phyloP scores from a whole-genome alignment of 2,113 vertebrate genomes.

The Chionodraco myersi region DNA sequence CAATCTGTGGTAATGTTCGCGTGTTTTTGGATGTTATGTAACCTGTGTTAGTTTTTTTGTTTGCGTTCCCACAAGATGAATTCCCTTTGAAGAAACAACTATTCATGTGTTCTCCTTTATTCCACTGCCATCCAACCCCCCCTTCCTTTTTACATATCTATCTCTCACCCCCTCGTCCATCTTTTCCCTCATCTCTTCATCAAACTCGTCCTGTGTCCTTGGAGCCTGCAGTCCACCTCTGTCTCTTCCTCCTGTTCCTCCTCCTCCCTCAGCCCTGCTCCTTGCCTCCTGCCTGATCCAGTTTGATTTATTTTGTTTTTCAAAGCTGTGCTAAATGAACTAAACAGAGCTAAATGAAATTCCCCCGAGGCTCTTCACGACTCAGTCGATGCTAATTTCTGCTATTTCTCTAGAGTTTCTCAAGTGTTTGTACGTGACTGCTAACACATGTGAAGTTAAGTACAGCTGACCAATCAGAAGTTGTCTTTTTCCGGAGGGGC shows the following conservation, averaged over 20 bases:
- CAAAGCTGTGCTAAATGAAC: conserved; percentile 38
- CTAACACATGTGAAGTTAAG: not conserved
- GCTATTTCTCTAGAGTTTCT: conserved; percentile 3
- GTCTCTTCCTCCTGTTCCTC: not conserved
- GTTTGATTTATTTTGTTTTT: conserved; percentile 48
- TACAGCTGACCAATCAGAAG: not conserved
- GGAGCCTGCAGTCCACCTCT: not conserved
- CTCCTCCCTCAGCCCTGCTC: not conserved
- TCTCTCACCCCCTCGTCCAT: not conserved
- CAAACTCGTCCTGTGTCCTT: not conserved
- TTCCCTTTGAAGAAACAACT: conserved; percentile 54
- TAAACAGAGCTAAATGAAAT: conserved; percentile 32
- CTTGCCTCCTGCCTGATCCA: conserved; percentile 6
- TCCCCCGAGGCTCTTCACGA: not conserved
- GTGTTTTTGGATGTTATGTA: conserved; percentile 32
- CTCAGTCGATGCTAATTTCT: conserved; percentile 12
- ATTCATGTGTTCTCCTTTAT: conserved; percentile 62
- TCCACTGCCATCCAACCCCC: conserved; percentile 45
- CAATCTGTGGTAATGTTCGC: conserved; percentile 40
- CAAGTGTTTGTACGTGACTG: not conserved
- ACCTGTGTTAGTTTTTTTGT: conserved; percentile 8
- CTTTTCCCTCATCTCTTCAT: not conserved
- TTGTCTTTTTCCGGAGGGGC: too few species aligned
- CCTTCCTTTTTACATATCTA: conserved; percentile 7
- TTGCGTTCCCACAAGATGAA: conserved; percentile 44